Evolutionary conservation across 2,888 invertebrate species (phyloP), one percentile per base, ranked within the genome.

Genomic region (Hypsopygia costalis): DNA sequence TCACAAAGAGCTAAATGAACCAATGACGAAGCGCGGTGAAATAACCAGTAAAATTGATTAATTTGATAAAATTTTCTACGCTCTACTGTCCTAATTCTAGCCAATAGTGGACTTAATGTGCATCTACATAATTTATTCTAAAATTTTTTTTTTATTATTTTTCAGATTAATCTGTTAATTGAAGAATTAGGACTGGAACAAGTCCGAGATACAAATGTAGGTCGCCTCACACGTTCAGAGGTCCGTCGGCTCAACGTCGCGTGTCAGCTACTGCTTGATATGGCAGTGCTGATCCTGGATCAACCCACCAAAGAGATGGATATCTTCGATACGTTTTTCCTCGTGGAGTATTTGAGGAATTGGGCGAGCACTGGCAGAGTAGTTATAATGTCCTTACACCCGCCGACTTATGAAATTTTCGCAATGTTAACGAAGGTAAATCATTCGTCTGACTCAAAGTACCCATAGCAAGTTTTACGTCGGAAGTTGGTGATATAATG

Each of bases 281-380:
- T 95, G 53, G 96, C 97, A 44, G 91, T 98, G 32, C 90, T 98
- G 0, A 92, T 97, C 20, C 85, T 98, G 41, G 97, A 98, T 74
- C 95, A 97, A 78, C 96, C 97, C 0, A 95, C 95, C 0, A 92
- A 93, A 61, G 95, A 94, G 42, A 94, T 97, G 93, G 98, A 98
- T 67, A 97, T 98, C 49, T 98, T 98, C 62, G 98, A 98, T 67
- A 97, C 97, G 0, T 98, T 98, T 81, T 98, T 98, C 77, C 81
- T 98, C 35, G 94, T 98, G 42, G 98, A 98, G 74, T 98, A 97
- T 75, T 83, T 98, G 52, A 91, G 97, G 51, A 97, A 97, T 72
- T 98, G 98, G 96, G 95, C 96, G 20, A 90, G 92, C 52, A 91
- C 91, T 28, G 92, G 95, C 0, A 90, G 97, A 52, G 94, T 97